Evolutionary conservation across 2,113 vertebrate genomes (phyloP), one percentile per base, ranked within the genome.

Genomic region (Erpornis zantholeuca): DNA sequence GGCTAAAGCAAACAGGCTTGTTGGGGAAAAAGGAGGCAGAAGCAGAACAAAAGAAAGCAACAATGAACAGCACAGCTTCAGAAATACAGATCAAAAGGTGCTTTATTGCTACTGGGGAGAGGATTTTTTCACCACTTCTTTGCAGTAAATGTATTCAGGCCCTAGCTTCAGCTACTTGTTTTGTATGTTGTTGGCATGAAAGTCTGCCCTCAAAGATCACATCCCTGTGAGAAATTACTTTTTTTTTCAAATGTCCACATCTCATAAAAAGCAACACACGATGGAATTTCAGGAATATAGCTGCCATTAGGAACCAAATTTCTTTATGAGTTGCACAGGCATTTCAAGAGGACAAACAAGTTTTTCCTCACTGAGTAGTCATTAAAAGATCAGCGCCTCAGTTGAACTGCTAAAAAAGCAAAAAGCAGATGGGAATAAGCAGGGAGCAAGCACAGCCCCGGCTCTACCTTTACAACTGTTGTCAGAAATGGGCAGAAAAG

Each of bases 31-130:
- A 69, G 54, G 57, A 88, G 56, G 72, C 63, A 93, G 82, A 70
- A 70, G 38, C 33, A 81, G 82, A 95, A 91, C 76, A 92, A 90
- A 90, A 90, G 90, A 53, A 89, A 82, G 84, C 66, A 92, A 77
- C 78, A 44, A 47, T 14, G 63, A 92, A 71, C 25, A 82, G 75
- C 68, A 90, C 17, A 47, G 84, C 50, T 57, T 92, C 82, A 86
- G 75, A 93, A 91, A 94, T 9, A 56, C 47, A 90, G 71, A 85
- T 68, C 68, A 78, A 88, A 83, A 93, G 68, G 82, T 83, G 81
- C 64, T 88, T 77, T 85, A 18, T 7, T 56, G 78, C 47, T 69
- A 56, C 29, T 24, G n/a, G 38, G 59, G 73, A 90, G 71, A 88
- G n/a, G 33, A 66, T 71, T 88, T 52, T 66, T 88, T 81, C 75